Conservation (phyloP, 2,797 vertebrate species). For the Danio jaintianensis region DNA sequence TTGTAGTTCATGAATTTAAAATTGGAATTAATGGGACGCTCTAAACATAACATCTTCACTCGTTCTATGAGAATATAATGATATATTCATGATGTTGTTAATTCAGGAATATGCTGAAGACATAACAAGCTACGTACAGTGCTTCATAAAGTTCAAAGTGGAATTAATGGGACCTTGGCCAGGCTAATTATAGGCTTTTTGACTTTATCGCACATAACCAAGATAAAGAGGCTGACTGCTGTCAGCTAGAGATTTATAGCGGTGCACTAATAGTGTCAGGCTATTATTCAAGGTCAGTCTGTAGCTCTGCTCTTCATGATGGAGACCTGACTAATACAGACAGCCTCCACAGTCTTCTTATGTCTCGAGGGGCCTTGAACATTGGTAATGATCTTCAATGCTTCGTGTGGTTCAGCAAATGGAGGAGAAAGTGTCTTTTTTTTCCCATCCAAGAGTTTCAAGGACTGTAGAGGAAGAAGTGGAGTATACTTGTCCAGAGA, state of each 20-base stretch:
- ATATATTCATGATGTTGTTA: neutral
- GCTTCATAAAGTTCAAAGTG: constrained; percentile 1
- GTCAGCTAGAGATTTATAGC: constrained; percentile 10
- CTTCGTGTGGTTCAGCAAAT: neutral
- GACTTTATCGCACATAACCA: constrained; percentile 30
- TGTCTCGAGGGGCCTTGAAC: constrained; percentile 12
- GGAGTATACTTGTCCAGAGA: neutral
- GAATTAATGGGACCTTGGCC: neutral
- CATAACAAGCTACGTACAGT: neutral
- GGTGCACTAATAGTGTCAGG: neutral
- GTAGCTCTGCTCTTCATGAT: constrained; percentile 14
- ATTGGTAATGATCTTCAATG: neutral
- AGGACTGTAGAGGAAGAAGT: neutral
- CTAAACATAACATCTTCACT: neutral
- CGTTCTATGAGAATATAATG: neutral
- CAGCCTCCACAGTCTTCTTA: neutral
- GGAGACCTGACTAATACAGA: constrained; percentile 22
- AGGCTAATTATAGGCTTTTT: constrained; percentile 27
- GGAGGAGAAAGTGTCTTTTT: neutral
- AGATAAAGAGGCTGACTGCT: constrained; percentile 29
- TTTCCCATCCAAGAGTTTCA: neutral
- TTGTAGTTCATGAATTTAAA: neutral
- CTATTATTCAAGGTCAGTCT: constrained; percentile 14
- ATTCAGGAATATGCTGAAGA: neutral
- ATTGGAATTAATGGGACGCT: neutral